A percentile compares a stretch with the other conserved stretches of the same genome.
Evolutionary conservation across 2,797 vertebrate species (phyloP).

Genomic region (Discoglossus pictus): DNA sequence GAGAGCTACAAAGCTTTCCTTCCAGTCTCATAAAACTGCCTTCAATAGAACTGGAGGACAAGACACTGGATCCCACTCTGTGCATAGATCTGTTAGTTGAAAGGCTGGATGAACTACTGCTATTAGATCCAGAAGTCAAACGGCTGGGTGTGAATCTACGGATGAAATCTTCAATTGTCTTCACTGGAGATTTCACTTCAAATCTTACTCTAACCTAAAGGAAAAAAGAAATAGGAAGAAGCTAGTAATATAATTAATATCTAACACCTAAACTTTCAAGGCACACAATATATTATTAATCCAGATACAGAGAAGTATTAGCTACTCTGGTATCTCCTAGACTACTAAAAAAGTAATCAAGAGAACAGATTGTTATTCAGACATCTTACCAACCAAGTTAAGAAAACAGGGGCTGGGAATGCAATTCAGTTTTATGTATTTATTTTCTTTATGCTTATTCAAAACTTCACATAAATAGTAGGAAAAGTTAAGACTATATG

Average conservation of each 20-base stretch:
- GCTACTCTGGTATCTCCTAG: no score
- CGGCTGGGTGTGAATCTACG: constrained; percentile 91
- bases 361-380: no score
- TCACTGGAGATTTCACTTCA: constrained; percentile 92
- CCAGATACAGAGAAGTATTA: no score
- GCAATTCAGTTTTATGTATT: no score
- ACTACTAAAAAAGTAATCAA: no score
- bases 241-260: no score
- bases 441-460: no score
- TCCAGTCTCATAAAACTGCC: constrained; percentile 80
- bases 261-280: no score
- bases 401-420: no score
- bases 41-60: constrained; percentile 78
- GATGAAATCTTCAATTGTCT: constrained; percentile 96
- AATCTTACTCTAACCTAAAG: constrained; percentile 83
- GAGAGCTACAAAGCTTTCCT: constrained; percentile 66
- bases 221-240: constrained; percentile 40
- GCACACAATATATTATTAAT: no score
- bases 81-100: constrained; percentile 75
- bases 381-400: no score
- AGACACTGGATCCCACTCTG: constrained; percentile 70
- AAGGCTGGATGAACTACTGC: constrained; percentile 85
- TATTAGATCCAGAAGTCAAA: constrained; percentile 86
- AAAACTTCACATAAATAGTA: background rate
- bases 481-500: no score